Base-by-base conservation (phyloP, 2,888 invertebrate genomes). In the Branchellion lobata region DNA sequence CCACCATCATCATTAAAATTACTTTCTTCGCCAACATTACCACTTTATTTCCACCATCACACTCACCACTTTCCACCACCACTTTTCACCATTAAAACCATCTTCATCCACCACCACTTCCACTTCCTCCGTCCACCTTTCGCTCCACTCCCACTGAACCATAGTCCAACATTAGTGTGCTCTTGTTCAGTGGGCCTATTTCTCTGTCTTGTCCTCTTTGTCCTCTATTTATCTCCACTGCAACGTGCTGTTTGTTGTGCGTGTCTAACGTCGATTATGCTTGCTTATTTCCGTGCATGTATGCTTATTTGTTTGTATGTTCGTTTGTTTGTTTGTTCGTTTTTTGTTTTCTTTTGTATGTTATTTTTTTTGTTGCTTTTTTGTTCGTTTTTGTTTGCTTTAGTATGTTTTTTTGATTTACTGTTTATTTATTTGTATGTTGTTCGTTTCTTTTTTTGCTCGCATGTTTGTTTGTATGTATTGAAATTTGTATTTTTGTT, bases 111-210 rank as follows among this genome's bases (percentile, higher is more conserved):
- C 14, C 40, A 5, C 5, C 40, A 5, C 40, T 14, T 14, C 40
- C 40, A 40, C 5, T 8, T 5, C 40, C 5, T 40, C 40, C 14
- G 8, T 40, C 14, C 40, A 40, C 40, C 5, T 14, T n/a, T n/a
- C n/a, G 14, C 5, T 14, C 5, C 40, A 71, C 34, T 31, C 34
- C 27, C 29, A 36, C 71, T 36, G 34, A 29, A 71, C 40, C 31
- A 33, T n/a, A 8, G 33, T 33, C 40, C 31, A 27, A 21, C 33
- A 31, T 31, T 36, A 21, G 34, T 71, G 29, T 33, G 27, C 34
- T 36, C 40, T 29, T 71, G 40, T 71, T 71, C 71, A 36, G 27
- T 71, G 24, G 71, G 27, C 40, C 33, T 29, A 29, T 36, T 71
- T 1, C 34, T 33, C 1, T 1, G 71, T 21, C 40, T 71, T 33